phyloP scores from a whole-genome alignment of 2,113 vertebrate species.

The Xyliphius kryptos region DNA sequence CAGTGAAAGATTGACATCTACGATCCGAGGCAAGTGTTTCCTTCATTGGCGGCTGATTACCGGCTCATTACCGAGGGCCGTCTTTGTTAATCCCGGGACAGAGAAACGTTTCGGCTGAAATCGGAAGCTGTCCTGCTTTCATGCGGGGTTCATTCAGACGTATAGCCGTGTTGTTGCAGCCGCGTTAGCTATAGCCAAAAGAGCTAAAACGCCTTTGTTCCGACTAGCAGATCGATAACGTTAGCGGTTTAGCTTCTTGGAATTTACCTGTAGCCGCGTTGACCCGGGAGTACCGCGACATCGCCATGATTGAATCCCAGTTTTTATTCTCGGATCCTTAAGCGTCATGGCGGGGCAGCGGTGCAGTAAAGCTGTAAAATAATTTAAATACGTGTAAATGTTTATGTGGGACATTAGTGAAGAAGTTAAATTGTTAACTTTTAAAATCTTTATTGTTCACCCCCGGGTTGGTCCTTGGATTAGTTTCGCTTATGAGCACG shows the following conservation, averaged over 20 bases:
- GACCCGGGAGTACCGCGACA: too few species aligned
- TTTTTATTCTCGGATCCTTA: too few species aligned
- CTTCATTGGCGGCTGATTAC: not conserved
- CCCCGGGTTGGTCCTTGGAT: too few species aligned
- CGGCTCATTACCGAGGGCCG: not conserved
- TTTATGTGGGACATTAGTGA: too few species aligned
- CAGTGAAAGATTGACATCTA: conserved; percentile 31
- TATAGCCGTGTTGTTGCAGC: not conserved
- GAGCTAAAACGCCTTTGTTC: conserved; percentile 29
- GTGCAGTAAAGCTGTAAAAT: too few species aligned
- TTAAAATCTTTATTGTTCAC: too few species aligned
- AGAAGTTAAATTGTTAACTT: too few species aligned
- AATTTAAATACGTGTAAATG: too few species aligned
- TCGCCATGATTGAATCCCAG: too few species aligned
- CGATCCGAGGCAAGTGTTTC: conserved; percentile 25
- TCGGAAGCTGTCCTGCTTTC: not conserved
- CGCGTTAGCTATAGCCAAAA: conserved; percentile 18
- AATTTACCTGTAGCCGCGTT: not conserved
- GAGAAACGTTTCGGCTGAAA: not conserved
- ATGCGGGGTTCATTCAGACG: conserved; percentile 6
- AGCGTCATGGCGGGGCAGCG: too few species aligned
- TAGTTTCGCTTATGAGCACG: too few species aligned
- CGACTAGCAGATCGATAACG: conserved; percentile 19
- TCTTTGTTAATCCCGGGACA: conserved; percentile 9
- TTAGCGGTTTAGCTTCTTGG: not conserved